Percentiles rank a stretch among this genome's conserved stretches.
Conservation (phyloP, 1,140 invertebrate genomes). For the Atta texana region DNA sequence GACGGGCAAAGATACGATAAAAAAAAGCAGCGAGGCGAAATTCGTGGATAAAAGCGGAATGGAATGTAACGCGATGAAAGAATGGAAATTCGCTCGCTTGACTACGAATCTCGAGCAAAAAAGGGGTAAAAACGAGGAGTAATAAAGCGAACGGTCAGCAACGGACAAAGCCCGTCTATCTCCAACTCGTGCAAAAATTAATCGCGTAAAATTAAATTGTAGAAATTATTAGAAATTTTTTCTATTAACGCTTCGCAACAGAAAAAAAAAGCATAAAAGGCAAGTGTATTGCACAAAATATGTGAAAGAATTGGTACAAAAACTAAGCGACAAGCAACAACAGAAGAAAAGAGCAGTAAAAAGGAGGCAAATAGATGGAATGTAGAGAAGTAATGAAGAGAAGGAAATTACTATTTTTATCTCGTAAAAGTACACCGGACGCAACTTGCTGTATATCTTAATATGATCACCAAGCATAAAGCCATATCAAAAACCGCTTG, state of each 20-base stretch:
- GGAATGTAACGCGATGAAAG: conserved; percentile 48
- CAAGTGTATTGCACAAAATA: background rate
- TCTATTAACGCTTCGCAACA: background rate
- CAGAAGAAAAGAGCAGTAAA: background rate
- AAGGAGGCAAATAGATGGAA: background rate
- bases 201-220: conserved; percentile 52
- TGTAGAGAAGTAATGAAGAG: background rate
- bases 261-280: background rate
- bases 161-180: conserved; percentile 34
- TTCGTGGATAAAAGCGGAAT: conserved; percentile 38
- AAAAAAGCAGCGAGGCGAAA: conserved; percentile 12
- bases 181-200: conserved; percentile 43
- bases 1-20: background rate
- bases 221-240: conserved; percentile 48
- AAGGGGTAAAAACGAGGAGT: conserved; percentile 35
- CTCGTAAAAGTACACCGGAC: background rate
- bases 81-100: conserved; percentile 53
- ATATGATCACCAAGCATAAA: conserved; percentile 48
- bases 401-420: conserved; percentile 40
- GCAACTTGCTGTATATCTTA: conserved; percentile 36
- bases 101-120: conserved; percentile 30
- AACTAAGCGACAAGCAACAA: background rate
- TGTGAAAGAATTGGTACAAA: conserved; percentile 16
- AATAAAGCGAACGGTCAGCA: conserved; percentile 51
- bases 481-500: conserved; percentile 34